Base-by-base conservation (phyloP, 92 coral and sea anemone species). In the Galaxea fascicularis region DNA sequence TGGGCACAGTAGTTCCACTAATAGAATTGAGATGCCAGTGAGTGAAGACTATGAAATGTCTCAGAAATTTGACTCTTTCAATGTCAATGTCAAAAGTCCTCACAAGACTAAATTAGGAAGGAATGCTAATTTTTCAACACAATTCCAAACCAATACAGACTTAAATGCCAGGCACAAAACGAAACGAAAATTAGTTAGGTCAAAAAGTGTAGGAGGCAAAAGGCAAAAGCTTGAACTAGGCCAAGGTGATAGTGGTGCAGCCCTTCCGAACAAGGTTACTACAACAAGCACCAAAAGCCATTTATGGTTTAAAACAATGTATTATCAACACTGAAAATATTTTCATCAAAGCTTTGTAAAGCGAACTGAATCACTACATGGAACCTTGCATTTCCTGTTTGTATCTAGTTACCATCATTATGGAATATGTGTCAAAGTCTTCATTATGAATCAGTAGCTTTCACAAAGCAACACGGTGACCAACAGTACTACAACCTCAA, bases 351-450 rank as follows among this genome's bases (percentile, higher is more conserved):
- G 70, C 70, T 64, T 4, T 64, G 70, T 64, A 64, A 64, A 64
- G 70, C 70, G 41, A 64, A 64, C 70, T 64, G 70, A 64, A 64
- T 64, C 70, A 64, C 7, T 64, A 25, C 70, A 64, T 64, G 70
- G 68, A 28, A 64, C 70, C 70, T 64, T 64, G 70, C 41, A 64
- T 64, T 64, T 64, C 70, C 70, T 64, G 70, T 64, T 64, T 64
- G 70, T 64, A 64, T 64, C 70, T 8, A 53, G 59, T 53, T 64
- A 64, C 70, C 73, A 24, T 29, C n/a, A 15, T 16, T 39, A 67
- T 67, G 11, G 39, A 67, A 67, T 67, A 67, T 77, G 82, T 77
- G 82, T 77, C n/a, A 77, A 77, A 77, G 68, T 77, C 82, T 77
- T 77, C 56, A 57, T 77, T 77, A 76, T 76, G 81, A 76, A 76